Evolutionary conservation across 2,113 vertebrate genomes (phyloP).

Genomic region (Melanotaenia duboulayi): DNA sequence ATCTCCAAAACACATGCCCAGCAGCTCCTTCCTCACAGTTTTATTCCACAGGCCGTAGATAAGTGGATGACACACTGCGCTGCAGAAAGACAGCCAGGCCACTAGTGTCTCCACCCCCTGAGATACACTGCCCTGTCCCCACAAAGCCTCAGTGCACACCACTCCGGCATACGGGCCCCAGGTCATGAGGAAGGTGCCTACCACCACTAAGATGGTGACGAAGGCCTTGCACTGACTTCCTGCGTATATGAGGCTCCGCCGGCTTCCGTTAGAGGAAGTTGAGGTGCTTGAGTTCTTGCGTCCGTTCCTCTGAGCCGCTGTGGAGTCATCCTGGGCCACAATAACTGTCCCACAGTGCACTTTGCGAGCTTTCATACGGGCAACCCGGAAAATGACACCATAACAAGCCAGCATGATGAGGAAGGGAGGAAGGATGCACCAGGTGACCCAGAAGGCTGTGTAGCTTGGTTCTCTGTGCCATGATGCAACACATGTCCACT

Average conservation of each 20-base stretch:
- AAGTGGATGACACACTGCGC: conserved; percentile 93
- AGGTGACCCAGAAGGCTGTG: conserved; percentile 94
- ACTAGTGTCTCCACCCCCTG: conserved; percentile 92
- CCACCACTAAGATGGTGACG: conserved; percentile 94
- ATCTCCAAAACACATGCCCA: conserved; percentile 97
- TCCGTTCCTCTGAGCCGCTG: conserved; percentile 80
- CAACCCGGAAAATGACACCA: conserved; percentile 95
- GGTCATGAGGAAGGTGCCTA: conserved; percentile 92
- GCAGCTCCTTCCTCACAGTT: conserved; percentile 95
- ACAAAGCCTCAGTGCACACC: conserved; percentile 92
- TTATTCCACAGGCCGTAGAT: conserved; percentile 99
- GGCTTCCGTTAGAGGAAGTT: conserved; percentile 91
- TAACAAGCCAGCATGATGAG: conserved; percentile 93
- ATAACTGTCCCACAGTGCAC: conserved; percentile 92
- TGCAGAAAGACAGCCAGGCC: conserved; percentile 95
- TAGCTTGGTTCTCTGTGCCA: conserved; percentile 93
- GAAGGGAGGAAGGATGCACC: conserved; percentile 92
- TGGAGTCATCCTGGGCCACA: conserved; percentile 83
- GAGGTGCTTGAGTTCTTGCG: conserved; percentile 97
- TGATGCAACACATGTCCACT: conserved; percentile 95
- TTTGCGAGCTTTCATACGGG: conserved; percentile 95
- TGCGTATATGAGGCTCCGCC: conserved; percentile 91
- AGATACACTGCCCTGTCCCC: conserved; percentile 91
- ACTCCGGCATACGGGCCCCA: conserved; percentile 96
- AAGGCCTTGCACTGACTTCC: conserved; percentile 98